Evolutionary conservation across 1,140 invertebrate species (phyloP).

Genomic region (Mercenaria mercenaria): DNA sequence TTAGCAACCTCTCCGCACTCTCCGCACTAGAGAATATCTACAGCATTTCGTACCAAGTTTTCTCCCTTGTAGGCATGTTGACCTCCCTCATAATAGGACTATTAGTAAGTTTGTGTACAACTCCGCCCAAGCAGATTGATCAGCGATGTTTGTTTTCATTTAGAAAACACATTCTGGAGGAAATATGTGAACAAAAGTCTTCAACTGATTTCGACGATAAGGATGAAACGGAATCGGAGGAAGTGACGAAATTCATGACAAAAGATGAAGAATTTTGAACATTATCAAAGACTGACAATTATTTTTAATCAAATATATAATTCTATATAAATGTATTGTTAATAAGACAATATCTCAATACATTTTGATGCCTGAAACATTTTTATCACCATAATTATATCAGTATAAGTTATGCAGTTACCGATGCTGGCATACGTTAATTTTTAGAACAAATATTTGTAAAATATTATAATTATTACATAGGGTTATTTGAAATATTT

Average conservation of each 20-base stretch:
- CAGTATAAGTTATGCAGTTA: too few species aligned
- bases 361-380: too few species aligned
- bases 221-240: background rate
- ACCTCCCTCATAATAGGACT: background rate
- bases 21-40: background rate
- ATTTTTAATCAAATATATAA: too few species aligned
- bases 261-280: background rate
- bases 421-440: too few species aligned
- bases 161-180: background rate
- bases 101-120: background rate
- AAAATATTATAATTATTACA: too few species aligned
- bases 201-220: background rate
- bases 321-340: too few species aligned
- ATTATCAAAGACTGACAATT: too few species aligned
- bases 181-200: background rate
- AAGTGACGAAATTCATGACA: background rate
- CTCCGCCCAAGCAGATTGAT: background rate
- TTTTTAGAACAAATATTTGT: too few species aligned
- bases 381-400: too few species aligned
- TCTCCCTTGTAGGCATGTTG: background rate
- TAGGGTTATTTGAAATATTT: too few species aligned
- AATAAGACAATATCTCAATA: too few species aligned
- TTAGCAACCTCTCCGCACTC: too few species aligned
- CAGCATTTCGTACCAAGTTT: background rate
- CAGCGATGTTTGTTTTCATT: constrained; percentile 6